A percentile compares a stretch with the other conserved stretches of the same genome.
These are phyloP conservation scores for Euzetes globulus DNA, from an alignment of 2,888 invertebrate species.

Conservation along the genomic window DNA sequence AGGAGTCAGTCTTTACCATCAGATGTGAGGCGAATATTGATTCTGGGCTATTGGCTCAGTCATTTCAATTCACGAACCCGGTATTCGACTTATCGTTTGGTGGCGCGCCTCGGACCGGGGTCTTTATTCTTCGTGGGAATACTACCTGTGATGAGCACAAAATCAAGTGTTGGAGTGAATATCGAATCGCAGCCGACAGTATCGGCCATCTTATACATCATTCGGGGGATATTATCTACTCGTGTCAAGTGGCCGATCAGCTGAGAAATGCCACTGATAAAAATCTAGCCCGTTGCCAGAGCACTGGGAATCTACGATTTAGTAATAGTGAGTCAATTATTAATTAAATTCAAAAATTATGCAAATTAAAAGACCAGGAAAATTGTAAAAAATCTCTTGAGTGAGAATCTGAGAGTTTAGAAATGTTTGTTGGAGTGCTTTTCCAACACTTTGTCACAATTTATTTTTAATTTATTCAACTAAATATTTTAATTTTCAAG, in stretches of 20 bases:
- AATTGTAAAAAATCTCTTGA: too few species aligned
- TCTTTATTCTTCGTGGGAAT: conserved; percentile 11
- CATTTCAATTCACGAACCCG: neutral
- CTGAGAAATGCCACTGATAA: neutral
- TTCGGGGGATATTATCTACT: conserved; percentile 1
- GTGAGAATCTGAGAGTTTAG: neutral
- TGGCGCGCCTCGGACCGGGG: neutral
- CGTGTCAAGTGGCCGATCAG: conserved; percentile 14
- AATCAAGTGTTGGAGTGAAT: conserved; percentile 19
- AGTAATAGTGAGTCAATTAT: conserved; percentile 1
- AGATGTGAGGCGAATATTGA: neutral
- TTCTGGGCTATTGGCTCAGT: neutral
- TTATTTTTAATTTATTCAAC: too few species aligned
- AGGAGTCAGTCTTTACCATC: conserved; percentile 15
- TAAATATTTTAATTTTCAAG: too few species aligned
- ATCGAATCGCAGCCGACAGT: neutral
- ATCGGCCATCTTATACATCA: conserved; percentile 6
- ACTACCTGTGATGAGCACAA: neutral
- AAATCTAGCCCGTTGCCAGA: neutral
- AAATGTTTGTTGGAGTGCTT: neutral
- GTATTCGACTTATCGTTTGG: conserved; percentile 26
- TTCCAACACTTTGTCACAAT: too few species aligned
- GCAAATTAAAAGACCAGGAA: neutral
- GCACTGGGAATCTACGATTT: neutral
- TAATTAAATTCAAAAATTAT: neutral